Conservation (phyloP, 1,140 invertebrate genomes). For the Micrasema longulum region DNA sequence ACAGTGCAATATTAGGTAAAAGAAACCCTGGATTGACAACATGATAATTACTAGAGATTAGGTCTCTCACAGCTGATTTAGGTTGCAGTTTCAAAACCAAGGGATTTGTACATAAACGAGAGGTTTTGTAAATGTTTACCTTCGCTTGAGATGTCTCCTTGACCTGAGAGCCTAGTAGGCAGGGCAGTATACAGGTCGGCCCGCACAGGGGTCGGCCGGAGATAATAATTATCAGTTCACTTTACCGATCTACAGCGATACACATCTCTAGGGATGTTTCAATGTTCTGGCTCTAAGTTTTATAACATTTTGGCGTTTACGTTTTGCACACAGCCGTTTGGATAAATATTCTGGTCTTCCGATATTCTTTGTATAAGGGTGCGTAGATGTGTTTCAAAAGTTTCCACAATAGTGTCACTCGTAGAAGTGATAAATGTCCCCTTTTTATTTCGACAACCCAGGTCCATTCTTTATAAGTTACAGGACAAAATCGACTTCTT, state of each 20-base stretch:
- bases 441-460: conserved; percentile 27
- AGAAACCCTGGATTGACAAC: conserved; percentile 27
- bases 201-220: conserved; percentile 16
- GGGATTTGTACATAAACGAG: conserved; percentile 21
- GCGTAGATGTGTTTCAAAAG: conserved; percentile 53
- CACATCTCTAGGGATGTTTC: conserved; percentile 39
- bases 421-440: conserved; percentile 40
- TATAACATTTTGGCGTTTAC: conserved; percentile 46
- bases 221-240: conserved; percentile 53
- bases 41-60: neutral
- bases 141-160: conserved; percentile 5
- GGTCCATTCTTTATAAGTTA: conserved; percentile 32
- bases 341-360: conserved; percentile 50
- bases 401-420: conserved; percentile 46
- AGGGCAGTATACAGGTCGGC: conserved; percentile 9
- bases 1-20: conserved; percentile 30
- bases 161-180: neutral
- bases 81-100: conserved; percentile 7
- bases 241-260: conserved; percentile 58
- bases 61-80: conserved; percentile 1
- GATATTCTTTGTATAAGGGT: conserved; percentile 54
- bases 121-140: conserved; percentile 22
- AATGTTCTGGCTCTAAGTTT: conserved; percentile 27
- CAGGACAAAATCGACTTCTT: conserved; percentile 37
- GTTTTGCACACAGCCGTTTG: conserved; percentile 53